These are phyloP conservation scores for Nesogale talazaci DNA, from an alignment of 2,113 vertebrate species.

Conservation along the genomic window DNA sequence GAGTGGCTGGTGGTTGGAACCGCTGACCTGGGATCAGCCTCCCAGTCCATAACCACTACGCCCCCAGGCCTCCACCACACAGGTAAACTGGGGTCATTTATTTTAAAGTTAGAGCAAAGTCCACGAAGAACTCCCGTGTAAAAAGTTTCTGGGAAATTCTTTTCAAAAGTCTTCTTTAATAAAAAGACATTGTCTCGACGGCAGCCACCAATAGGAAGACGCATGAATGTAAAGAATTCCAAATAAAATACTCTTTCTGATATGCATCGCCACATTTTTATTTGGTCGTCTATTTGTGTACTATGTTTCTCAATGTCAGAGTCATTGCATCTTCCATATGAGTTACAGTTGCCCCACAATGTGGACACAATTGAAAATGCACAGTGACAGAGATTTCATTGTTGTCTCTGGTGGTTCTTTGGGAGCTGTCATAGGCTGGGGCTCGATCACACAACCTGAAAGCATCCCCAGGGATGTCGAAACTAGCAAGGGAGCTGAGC, in stretches of 20 bases:
- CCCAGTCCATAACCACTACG: too few species aligned
- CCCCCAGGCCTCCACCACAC: not conserved
- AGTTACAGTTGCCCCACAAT: not conserved
- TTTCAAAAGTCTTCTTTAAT: constrained; percentile 32
- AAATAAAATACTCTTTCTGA: constrained; percentile 3
- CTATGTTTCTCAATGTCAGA: not conserved
- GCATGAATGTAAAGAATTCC: constrained; percentile 4
- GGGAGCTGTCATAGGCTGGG: not conserved
- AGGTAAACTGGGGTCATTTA: constrained; percentile 13
- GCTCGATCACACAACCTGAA: constrained; percentile 58
- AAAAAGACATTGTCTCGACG: constrained; percentile 25
- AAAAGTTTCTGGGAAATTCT: constrained; percentile 21
- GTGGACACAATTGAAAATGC: not conserved
- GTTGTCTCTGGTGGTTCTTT: constrained; percentile 19
- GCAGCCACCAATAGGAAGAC: not conserved
- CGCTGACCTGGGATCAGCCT: too few species aligned
- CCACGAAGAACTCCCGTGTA: constrained; percentile 40
- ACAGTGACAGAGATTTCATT: not conserved
- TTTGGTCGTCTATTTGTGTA: not conserved
- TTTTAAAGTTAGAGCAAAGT: constrained; percentile 55
- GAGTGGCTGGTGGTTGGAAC: too few species aligned
- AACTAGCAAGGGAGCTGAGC: too few species aligned
- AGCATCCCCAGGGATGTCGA: constrained; percentile 60
- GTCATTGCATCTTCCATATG: constrained; percentile 46
- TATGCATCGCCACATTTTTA: not conserved